A percentile compares a stretch with the other conserved stretches of the same genome.
phyloP scores from a whole-genome alignment of 92 coral and sea anemone species.

The Porites lobata region DNA sequence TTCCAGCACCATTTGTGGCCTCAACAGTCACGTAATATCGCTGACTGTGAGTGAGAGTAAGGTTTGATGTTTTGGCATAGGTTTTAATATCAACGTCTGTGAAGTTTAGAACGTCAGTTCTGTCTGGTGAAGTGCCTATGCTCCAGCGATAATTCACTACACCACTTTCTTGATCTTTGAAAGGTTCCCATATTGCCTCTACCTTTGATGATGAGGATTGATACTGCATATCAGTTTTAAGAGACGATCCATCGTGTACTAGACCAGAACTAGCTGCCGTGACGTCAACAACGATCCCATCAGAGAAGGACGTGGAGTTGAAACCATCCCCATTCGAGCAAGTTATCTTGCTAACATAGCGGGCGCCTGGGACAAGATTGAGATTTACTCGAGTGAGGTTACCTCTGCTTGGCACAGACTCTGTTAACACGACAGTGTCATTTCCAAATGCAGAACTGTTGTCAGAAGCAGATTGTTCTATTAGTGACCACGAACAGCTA shows the following conservation, averaged over 20 bases:
- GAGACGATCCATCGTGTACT: slow-evolving; percentile 74
- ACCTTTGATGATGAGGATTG: slow-evolving; percentile 66
- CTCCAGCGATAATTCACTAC: slow-evolving; percentile 92
- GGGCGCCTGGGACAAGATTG: slow-evolving; percentile 81
- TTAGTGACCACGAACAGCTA: slow-evolving; percentile 78
- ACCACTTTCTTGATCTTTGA: slow-evolving; percentile 88
- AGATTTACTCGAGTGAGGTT: slow-evolving; percentile 65
- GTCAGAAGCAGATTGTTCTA: slow-evolving; percentile 74
- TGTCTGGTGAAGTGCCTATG: slow-evolving; percentile 86
- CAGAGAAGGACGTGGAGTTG: slow-evolving; percentile 71
- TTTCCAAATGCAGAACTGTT: slow-evolving; percentile 71
- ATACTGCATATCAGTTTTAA: slow-evolving; percentile 61
- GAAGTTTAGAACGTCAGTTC: slow-evolving; percentile 77
- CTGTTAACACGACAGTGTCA: slow-evolving; percentile 63
- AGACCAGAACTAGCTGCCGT: slow-evolving; percentile 80
- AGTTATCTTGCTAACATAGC: slow-evolving; percentile 79
- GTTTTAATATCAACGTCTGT: slow-evolving; percentile 73
- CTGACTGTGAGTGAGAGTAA: slow-evolving; percentile 71
- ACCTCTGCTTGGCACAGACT: slow-evolving; percentile 66
- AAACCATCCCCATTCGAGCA: slow-evolving; percentile 92
- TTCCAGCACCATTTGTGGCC: slow-evolving; percentile 88
- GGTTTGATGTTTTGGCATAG: slow-evolving; percentile 60
- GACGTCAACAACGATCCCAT: slow-evolving; percentile 87
- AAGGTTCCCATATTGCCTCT: slow-evolving; percentile 76
- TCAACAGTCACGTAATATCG: slow-evolving; percentile 90